Evolutionary conservation across 2,888 invertebrate species (phyloP), one percentile per base, ranked within the genome.

Genomic region (Busseola fusca): DNA sequence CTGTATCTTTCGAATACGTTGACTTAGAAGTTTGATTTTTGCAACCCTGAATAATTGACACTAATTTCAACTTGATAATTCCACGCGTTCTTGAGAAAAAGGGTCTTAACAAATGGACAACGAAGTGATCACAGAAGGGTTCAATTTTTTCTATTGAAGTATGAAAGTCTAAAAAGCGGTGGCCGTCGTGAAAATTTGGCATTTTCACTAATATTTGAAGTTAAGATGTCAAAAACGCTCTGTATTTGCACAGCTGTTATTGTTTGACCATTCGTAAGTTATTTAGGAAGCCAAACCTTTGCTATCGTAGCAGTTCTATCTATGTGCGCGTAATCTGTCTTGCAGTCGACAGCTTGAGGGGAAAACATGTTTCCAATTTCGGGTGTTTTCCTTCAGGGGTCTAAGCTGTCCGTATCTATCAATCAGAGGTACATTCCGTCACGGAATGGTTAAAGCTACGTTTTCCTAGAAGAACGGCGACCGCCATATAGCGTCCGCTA

Each of bases 301-400:
- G 45, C 21, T 21, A 3, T 45, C 21, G 9, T 18, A 21, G 40
- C 70, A 70, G 30, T 57, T 70, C 3, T 21, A 57, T 18, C 16
- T 27, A 21, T 25, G 34, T n/a, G 14, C n/a, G 9, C 40, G 12
- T 30, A 30, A 57, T 57, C 18, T 57, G 14, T 69, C 69, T 70
- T 69, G 27, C 48, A 40, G 18, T 48, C n/a, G 70, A 37, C 48
- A 57, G 37, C 4, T 37, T 57, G 18, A 10, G 30, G 57, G n/a
- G 30, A 69, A 69, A 70, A 70, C 40, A 40, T 40, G 25, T 70
- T 48, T 70, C 12, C n/a, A 68, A 57, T 69, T 57, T 69, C 56
- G n/a, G 34, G n/a, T 48, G 37, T 45, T 45, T 68, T 37, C 10
- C 18, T 57, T 56, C 6, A 27, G 37, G 48, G 27, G 54, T 37